phyloP scores from a whole-genome alignment of 1,140 invertebrate species.

The Achatina immaculata region DNA sequence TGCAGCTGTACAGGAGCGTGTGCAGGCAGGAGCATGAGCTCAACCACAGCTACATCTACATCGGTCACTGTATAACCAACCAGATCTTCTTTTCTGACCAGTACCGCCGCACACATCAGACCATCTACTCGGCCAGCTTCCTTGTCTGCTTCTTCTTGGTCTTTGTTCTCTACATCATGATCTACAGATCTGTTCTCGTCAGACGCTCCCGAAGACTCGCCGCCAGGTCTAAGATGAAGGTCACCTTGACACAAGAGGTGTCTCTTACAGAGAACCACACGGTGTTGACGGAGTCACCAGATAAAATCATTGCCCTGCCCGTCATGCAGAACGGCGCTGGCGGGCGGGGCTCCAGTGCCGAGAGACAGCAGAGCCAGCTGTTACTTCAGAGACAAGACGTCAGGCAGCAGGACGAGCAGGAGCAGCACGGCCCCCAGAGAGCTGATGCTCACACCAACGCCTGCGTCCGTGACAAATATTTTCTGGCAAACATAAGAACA shows the following conservation, averaged over 20 bases:
- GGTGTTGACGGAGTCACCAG: constrained; percentile 21
- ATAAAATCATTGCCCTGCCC: constrained; percentile 32
- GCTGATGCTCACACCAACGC: neutral
- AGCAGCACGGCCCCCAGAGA: neutral
- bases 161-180: constrained; percentile 60
- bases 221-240: constrained; percentile 47
- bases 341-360: too few relatives aligned
- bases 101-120: constrained; percentile 57
- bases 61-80: constrained; percentile 50
- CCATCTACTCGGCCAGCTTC: constrained; percentile 60
- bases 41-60: constrained; percentile 38
- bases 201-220: constrained; percentile 51
- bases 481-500: constrained; percentile 64
- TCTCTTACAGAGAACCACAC: constrained; percentile 49
- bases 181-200: constrained; percentile 58
- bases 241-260: constrained; percentile 47
- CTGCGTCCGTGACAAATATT: constrained; percentile 54
- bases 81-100: constrained; percentile 45
- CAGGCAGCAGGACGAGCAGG: neutral
- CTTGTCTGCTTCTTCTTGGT: constrained; percentile 57
- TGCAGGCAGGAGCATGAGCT: neutral
- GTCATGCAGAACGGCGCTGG: neutral
- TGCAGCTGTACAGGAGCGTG: neutral
- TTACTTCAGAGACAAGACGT: neutral
- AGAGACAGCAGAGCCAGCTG: neutral